Conservation (phyloP, 2,113 vertebrate species). For the Bos indicus region DNA sequence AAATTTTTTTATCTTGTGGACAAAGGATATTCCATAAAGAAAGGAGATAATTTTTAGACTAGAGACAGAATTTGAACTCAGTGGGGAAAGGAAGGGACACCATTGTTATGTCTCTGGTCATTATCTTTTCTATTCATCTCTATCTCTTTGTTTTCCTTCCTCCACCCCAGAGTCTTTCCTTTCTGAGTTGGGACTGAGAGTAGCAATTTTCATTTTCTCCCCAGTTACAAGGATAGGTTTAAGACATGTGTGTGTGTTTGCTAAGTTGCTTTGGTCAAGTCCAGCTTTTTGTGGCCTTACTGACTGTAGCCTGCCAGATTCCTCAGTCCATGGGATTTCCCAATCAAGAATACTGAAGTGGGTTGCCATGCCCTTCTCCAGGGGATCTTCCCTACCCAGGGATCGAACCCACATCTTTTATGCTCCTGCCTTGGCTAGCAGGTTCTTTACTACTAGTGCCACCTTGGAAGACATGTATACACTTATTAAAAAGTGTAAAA, state of each 20-base stretch:
- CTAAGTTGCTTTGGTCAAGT: not conserved
- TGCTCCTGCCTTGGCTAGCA: not conserved
- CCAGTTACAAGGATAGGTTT: not conserved
- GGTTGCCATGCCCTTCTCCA: not conserved
- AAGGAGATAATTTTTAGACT: not conserved
- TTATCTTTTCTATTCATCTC: not conserved
- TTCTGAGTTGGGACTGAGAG: not conserved
- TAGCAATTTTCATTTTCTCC: not conserved
- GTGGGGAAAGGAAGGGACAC: not conserved
- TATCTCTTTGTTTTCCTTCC: not conserved
- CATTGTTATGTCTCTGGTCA: not conserved
- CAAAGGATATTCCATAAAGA: not conserved
- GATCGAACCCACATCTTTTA: rapidly evolving
- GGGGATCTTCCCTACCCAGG: not conserved
- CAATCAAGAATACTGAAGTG: not conserved
- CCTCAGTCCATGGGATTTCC: not conserved
- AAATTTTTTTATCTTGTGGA: not conserved
- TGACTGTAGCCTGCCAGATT: not conserved
- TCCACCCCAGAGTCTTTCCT: not conserved
- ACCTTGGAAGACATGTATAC: not conserved
- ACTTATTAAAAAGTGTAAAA: not conserved
- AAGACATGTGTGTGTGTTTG: not conserved
- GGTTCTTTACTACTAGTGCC: not conserved
- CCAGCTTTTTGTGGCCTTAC: not conserved
- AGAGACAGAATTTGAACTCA: not conserved